Percentiles rank a stretch among this genome's conserved stretches.
These are phyloP conservation scores for Xerus rutilus DNA, from an alignment of 2,797 vertebrate species.

Conservation along the genomic window DNA sequence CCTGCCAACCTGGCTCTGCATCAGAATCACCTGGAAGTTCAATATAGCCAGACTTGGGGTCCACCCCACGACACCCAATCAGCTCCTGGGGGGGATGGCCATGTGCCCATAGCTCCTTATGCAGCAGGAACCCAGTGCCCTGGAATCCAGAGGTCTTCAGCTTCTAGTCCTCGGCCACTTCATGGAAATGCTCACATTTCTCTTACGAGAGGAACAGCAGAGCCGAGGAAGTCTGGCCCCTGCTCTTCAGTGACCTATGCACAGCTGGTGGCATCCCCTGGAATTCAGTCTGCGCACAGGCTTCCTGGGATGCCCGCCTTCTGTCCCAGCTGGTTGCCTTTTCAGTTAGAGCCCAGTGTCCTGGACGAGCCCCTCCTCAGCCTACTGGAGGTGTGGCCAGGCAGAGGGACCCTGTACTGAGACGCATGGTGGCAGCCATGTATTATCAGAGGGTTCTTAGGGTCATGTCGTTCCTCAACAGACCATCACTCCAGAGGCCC, in stretches of 20 bases:
- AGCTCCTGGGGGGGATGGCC: not conserved
- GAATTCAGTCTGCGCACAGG: not conserved
- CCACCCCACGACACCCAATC: not conserved
- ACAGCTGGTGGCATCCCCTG: fast-evolving
- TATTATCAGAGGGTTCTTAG: not conserved
- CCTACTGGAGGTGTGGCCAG: not conserved
- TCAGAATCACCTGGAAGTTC: not conserved
- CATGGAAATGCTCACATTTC: not conserved
- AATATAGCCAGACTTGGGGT: not conserved
- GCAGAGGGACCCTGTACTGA: fast-evolving
- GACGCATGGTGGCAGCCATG: not conserved
- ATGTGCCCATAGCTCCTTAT: not conserved
- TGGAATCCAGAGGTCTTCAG: not conserved
- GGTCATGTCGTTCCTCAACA: not conserved
- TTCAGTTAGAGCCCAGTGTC: not conserved
- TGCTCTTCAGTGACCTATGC: not conserved
- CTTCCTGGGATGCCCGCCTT: not conserved
- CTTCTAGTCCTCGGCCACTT: not conserved
- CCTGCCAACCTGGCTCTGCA: not conserved
- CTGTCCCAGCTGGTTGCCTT: not conserved
- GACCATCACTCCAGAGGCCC: not conserved
- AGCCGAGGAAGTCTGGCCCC: not conserved
- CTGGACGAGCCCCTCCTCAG: fast-evolving
- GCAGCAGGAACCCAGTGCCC: not conserved
- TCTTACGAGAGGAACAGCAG: fast-evolving